phyloP scores from a whole-genome alignment of 2,888 invertebrate species.

The Conus canariensis region DNA sequence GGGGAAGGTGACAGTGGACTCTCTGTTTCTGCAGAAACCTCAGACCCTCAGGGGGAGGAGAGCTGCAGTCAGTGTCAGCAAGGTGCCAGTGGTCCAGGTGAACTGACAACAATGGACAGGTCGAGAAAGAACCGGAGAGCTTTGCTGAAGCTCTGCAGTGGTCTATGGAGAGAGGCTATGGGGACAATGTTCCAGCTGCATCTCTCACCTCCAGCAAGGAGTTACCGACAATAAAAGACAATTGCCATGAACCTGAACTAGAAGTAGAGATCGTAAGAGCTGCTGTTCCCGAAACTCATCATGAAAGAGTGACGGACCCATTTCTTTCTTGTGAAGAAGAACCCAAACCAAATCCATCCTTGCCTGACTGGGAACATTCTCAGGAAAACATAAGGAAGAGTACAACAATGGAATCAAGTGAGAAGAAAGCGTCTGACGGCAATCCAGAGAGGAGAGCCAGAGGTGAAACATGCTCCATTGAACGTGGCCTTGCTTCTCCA shows the following conservation, averaged over 20 bases:
- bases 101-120: background rate
- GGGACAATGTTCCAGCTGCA: background rate
- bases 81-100: too few relatives aligned
- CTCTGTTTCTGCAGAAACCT: background rate
- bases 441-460: background rate
- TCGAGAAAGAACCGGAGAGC: background rate
- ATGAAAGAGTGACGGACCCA: background rate
- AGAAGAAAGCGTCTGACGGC: background rate
- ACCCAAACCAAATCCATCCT: background rate
- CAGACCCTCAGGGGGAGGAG: background rate
- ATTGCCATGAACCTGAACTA: background rate
- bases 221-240: background rate
- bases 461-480: background rate
- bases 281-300: background rate
- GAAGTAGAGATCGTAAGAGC: background rate
- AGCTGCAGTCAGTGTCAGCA: background rate
- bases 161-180: slow-evolving; percentile 51
- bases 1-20: background rate
- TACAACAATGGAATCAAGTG: background rate
- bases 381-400: background rate
- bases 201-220: background rate
- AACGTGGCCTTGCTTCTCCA: background rate
- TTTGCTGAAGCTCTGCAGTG: slow-evolving; percentile 49
- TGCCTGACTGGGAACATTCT: background rate
- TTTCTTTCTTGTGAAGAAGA: background rate